A percentile compares a stretch with the other conserved stretches of the same genome.
Evolutionary conservation across 2,113 vertebrate genomes (phyloP).

Genomic region (Struthio camelus): DNA sequence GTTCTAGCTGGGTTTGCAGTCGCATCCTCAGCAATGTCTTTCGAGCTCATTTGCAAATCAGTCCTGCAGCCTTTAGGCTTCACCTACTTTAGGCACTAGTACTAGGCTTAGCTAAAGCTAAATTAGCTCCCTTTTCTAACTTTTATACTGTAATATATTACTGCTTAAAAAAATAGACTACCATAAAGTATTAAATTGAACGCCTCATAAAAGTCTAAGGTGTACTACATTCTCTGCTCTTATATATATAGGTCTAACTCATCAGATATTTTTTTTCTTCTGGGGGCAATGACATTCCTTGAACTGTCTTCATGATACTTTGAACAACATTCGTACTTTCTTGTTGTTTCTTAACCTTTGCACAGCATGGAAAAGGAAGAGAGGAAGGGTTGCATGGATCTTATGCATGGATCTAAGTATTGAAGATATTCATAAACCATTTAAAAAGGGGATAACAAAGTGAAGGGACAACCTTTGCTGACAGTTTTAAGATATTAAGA

Average conservation of each 20-base stretch:
- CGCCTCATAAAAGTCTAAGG: neutral
- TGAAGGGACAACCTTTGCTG: neutral
- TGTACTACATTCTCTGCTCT: neutral
- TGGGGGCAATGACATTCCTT: neutral
- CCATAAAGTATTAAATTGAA: neutral
- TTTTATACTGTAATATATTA: neutral
- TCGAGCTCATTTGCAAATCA: no score
- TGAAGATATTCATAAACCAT: neutral
- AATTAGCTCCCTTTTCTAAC: no score
- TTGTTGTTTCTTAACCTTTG: neutral
- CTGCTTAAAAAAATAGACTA: neutral
- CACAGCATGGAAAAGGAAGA: neutral
- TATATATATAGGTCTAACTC: neutral
- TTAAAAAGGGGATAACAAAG: neutral
- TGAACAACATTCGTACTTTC: rapidly evolving
- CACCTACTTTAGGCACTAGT: no score
- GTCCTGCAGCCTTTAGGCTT: no score
- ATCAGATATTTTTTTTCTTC: neutral
- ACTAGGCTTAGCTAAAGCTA: no score
- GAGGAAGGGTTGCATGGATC: neutral
- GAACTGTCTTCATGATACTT: neutral
- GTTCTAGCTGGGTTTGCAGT: no score
- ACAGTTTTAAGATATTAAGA: neutral
- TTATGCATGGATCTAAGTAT: neutral
- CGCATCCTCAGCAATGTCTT: no score